Percentiles rank a stretch among this genome's conserved stretches.
These are phyloP conservation scores for Varecia variegata DNA, from an alignment of 2,797 vertebrate genomes.

Conservation along the genomic window DNA sequence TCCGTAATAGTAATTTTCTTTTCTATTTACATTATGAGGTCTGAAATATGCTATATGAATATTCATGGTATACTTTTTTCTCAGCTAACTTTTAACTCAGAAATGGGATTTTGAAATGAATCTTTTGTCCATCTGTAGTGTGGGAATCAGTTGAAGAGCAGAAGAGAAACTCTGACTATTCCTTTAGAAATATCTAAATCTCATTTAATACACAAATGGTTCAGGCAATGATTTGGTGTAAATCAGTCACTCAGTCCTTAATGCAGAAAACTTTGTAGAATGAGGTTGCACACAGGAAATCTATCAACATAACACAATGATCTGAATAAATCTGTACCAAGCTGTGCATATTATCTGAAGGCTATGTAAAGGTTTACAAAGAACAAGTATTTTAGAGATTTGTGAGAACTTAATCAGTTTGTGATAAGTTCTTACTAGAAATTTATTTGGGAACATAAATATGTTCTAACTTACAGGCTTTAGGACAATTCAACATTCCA, in stretches of 20 bases:
- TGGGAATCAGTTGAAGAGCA: not conserved
- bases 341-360: slow-evolving; percentile 13
- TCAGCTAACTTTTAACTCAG: not conserved
- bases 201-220: not conserved
- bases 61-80: not conserved
- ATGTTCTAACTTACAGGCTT: not conserved
- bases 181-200: not conserved
- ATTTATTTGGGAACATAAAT: slow-evolving; percentile 56
- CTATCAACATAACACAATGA: slow-evolving; percentile 38
- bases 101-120: not conserved
- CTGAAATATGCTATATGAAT: not conserved
- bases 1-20: not conserved
- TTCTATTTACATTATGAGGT: not conserved
- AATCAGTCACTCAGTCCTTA: slow-evolving; percentile 10
- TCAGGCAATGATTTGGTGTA: not conserved
- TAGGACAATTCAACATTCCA: slow-evolving; percentile 10
- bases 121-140: not conserved
- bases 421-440: slow-evolving; percentile 15
- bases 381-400: slow-evolving; percentile 34
- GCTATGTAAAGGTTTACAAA: slow-evolving; percentile 7
- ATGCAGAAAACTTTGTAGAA: not conserved
- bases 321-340: not conserved
- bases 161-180: not conserved
- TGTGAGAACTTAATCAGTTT: slow-evolving; percentile 18
- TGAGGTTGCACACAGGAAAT: not conserved